Percentiles rank a stretch among this genome's conserved stretches.
These are phyloP conservation scores for Drosophila sp. DNA, from an alignment of 1,140 invertebrate genomes.

Conservation along the genomic window DNA sequence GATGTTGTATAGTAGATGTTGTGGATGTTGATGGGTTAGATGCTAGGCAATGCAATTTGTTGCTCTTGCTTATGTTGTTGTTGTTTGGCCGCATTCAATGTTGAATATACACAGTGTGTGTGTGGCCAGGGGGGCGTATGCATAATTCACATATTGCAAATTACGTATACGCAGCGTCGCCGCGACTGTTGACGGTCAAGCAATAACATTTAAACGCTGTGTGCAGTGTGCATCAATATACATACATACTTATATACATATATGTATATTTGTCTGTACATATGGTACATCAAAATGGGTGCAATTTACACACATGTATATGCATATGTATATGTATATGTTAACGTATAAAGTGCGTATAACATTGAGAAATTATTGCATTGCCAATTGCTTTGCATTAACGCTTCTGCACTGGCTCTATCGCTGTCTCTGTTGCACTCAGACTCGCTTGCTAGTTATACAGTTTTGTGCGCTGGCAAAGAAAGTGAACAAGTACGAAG, in stretches of 20 bases:
- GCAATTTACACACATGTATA: not conserved
- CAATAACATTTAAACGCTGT: constrained; percentile 38
- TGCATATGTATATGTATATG: not conserved
- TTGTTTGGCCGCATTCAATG: constrained; percentile 46
- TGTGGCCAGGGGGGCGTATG: constrained; percentile 43
- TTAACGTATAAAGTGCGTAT: constrained; percentile 15
- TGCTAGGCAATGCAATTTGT: constrained; percentile 17
- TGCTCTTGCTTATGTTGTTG: constrained; percentile 15
- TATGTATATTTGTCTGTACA: not conserved
- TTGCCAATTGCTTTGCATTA: constrained; percentile 42
- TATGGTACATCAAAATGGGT: not conserved
- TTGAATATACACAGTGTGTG: not conserved
- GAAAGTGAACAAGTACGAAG: constrained; percentile 70
- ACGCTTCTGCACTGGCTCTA: not conserved
- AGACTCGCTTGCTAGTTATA: not conserved
- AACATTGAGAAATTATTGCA: constrained; percentile 49
- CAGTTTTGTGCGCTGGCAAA: constrained; percentile 42
- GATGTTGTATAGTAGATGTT: not conserved
- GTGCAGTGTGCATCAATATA: constrained; percentile 11
- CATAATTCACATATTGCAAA: constrained; percentile 37
- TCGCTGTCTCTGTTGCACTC: constrained; percentile 8
- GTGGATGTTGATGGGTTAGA: not conserved
- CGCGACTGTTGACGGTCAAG: constrained; percentile 39
- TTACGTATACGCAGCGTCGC: constrained; percentile 39
- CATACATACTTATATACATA: constrained; percentile 3